Percentiles rank a stretch among this genome's conserved stretches.
phyloP scores from a whole-genome alignment of 2,888 invertebrate species.

The Lepidonotus clava region DNA sequence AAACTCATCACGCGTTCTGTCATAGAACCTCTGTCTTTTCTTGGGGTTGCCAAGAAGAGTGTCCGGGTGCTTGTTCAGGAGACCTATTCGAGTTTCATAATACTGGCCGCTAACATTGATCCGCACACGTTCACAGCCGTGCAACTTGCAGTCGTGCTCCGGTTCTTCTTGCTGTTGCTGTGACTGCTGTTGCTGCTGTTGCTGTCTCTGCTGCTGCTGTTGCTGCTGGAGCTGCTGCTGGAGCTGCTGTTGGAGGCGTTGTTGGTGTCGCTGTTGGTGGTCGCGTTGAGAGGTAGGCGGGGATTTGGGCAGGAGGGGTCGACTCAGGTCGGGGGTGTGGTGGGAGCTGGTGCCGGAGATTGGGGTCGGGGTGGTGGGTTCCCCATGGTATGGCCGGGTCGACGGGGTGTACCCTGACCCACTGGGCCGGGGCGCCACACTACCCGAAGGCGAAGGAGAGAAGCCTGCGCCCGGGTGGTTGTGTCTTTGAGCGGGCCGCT shows the following conservation, averaged over 20 bases:
- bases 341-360: background rate
- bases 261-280: conserved; percentile 5
- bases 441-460: background rate
- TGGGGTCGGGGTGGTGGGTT: background rate
- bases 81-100: conserved; percentile 77
- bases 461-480: background rate
- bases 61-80: conserved; percentile 77
- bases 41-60: conserved; percentile 79
- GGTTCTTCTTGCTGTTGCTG: background rate
- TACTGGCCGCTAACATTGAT: conserved; percentile 80
- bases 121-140: conserved; percentile 77
- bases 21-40: conserved; percentile 78
- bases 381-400: background rate
- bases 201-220: conserved; percentile 41
- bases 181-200: background rate
- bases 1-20: conserved; percentile 77
- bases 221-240: background rate
- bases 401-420: conserved; percentile 2
- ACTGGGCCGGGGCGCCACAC: background rate
- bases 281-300: conserved; percentile 4
- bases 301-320: conserved; percentile 24
- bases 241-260: conserved; percentile 15
- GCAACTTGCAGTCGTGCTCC: conserved; percentile 71
- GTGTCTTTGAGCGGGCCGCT: conserved; percentile 31
- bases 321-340: conserved; percentile 1